Evolutionary conservation across 2,113 vertebrate species (phyloP).

Genomic region (Nesogale talazaci): DNA sequence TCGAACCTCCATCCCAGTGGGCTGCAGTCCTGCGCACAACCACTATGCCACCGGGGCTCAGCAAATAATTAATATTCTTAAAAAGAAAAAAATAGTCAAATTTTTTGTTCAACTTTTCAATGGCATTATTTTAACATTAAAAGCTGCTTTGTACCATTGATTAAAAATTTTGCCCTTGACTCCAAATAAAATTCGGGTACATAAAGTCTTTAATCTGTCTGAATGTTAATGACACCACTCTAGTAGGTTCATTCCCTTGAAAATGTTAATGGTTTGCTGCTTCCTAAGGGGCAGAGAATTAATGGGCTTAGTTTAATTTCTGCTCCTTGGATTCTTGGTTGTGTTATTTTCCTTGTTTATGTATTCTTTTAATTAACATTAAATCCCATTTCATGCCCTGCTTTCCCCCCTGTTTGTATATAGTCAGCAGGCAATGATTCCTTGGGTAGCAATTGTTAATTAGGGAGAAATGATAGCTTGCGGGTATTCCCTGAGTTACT

Average conservation of each 20-base stretch:
- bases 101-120: not conserved
- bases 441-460: slow-evolving; percentile 53
- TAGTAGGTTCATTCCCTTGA: slow-evolving; percentile 34
- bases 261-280: slow-evolving; percentile 35
- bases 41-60: too few relatives aligned
- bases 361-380: slow-evolving; percentile 69
- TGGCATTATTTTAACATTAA: slow-evolving; percentile 31
- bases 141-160: slow-evolving; percentile 17
- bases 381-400: slow-evolving; percentile 24
- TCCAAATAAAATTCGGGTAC: not conserved
- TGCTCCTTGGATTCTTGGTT: slow-evolving; percentile 52
- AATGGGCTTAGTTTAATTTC: slow-evolving; percentile 52
- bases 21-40: too few relatives aligned
- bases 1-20: too few relatives aligned
- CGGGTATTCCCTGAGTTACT: slow-evolving; percentile 17
- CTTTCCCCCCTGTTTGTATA: slow-evolving; percentile 58
- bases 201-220: not conserved
- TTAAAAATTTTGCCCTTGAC: slow-evolving; percentile 45
- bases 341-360: slow-evolving; percentile 64
- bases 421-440: slow-evolving; percentile 16
- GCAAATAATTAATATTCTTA: not conserved
- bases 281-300: slow-evolving; percentile 51
- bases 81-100: not conserved
- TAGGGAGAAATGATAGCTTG: slow-evolving; percentile 34
- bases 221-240: slow-evolving; percentile 27